Evolutionary conservation across 1,140 invertebrate species (phyloP), one percentile per base, ranked within the genome.

Genomic region (Drosophila grimshawi): DNA sequence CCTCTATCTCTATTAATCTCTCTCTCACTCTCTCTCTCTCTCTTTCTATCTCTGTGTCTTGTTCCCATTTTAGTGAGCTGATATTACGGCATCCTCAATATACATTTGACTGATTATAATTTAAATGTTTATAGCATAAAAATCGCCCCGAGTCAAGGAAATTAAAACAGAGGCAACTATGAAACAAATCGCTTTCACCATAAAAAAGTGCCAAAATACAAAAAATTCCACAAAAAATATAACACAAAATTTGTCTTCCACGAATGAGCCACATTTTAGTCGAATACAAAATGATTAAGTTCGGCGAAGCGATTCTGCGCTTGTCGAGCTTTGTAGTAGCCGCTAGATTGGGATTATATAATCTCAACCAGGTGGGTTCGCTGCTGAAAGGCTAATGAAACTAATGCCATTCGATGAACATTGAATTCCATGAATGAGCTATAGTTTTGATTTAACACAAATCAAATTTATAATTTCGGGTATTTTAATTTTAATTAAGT

Each of bases 111-210:
- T 53, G 63, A 81, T 81, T 81, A 80, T 83, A 75, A 83, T 86
- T 86, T 79, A 79, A 86, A 86, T 63, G 79, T 76, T 78, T 86
- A 86, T 79, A 81, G 78, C 82, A 78, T 86, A 86, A 81, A 71
- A 79, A 37, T 32, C 41, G 41, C 19, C 4, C 69, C 78, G 69
- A 64, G 66, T 30, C 8, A 70, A 60, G 29, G 45, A 67, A 62
- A 59, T 60, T 69, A 76, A 86, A 74, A 86, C 79, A 76, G 69
- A 82, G 62, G 46, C 60, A 33, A 30, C 8, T 61, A 33, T 41
- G 41, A 68, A 45, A 30, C 45, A 5, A 45, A 32, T 27, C 64
- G 56, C 81, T 85, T 85, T 85, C 81, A 81, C 81, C 67, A 46
- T 5, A 53, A 81, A 66, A 86, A 86, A 83, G 80, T 82, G 83